These are phyloP conservation scores for Lampropteryx suffumata DNA, from an alignment of 2,888 invertebrate genomes.

Conservation along the genomic window DNA sequence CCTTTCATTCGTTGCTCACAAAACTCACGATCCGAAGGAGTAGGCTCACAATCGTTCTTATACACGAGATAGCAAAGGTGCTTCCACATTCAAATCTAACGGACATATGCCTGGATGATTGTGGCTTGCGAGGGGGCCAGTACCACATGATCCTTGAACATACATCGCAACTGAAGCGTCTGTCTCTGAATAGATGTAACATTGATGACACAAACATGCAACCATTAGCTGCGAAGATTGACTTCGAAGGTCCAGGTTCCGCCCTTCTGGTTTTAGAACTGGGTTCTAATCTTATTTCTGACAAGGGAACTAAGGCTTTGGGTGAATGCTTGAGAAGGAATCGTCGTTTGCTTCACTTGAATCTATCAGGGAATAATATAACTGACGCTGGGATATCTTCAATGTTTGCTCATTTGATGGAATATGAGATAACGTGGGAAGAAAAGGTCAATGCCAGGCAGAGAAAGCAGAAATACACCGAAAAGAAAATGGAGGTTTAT, in stretches of 20 bases:
- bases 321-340: constrained; percentile 51
- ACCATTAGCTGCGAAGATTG: constrained; percentile 43
- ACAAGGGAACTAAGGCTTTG: constrained; percentile 47
- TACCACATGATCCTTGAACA: constrained; percentile 50
- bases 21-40: constrained; percentile 45
- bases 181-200: constrained; percentile 54
- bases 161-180: constrained; percentile 42
- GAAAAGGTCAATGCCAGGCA: constrained; percentile 38
- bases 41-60: constrained; percentile 32
- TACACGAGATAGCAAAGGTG: constrained; percentile 50
- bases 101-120: constrained; percentile 56
- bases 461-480: constrained; percentile 35
- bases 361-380: constrained; percentile 54
- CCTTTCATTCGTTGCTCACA: constrained; percentile 48
- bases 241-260: constrained; percentile 34
- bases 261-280: constrained; percentile 48
- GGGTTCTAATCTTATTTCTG: constrained; percentile 50
- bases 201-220: constrained; percentile 47
- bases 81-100: constrained; percentile 53
- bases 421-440: constrained; percentile 43
- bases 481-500: constrained; percentile 35
- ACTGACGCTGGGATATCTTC: constrained; percentile 46
- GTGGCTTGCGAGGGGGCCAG: constrained; percentile 44
- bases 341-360: constrained; percentile 51
- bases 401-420: constrained; percentile 45